A percentile compares a stretch with the other conserved stretches of the same genome.
phyloP scores from a whole-genome alignment of 2,888 invertebrate genomes.

The Alsophila aescularia region DNA sequence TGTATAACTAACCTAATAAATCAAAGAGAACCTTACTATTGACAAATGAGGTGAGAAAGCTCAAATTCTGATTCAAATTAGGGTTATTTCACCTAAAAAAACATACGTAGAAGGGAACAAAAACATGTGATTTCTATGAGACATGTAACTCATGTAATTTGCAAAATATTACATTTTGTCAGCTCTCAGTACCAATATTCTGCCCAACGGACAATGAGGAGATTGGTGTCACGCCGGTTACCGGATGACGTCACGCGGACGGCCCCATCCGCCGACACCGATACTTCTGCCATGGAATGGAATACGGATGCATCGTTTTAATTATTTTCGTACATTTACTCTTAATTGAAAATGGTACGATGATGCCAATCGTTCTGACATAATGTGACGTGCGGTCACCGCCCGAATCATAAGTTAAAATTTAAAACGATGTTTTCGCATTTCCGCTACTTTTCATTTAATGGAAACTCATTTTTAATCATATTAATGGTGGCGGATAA shows the following conservation, averaged over 20 bases:
- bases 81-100: too few relatives aligned
- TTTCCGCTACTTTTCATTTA: conserved; percentile 7
- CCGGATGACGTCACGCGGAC: conserved; percentile 71
- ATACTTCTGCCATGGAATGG: conserved; percentile 38
- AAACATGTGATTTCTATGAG: too few relatives aligned
- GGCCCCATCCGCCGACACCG: conserved; percentile 54
- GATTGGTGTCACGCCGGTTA: conserved; percentile 66
- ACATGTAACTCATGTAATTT: neutral
- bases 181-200: conserved; percentile 9
- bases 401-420: conserved; percentile 17
- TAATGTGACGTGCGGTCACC: conserved; percentile 19
- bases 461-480: conserved; percentile 1
- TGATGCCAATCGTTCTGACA: conserved; percentile 10
- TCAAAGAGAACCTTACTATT: too few relatives aligned
- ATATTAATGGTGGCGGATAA: neutral
- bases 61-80: too few relatives aligned
- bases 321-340: conserved; percentile 27
- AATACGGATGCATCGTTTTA: conserved; percentile 17
- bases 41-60: too few relatives aligned
- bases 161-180: neutral
- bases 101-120: too few relatives aligned
- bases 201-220: conserved; percentile 49
- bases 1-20: too few relatives aligned
- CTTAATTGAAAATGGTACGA: conserved; percentile 25
- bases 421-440: conserved; percentile 5